These are phyloP conservation scores for Graptemys geographica DNA, from an alignment of 2,797 vertebrate species.

Conservation along the genomic window DNA sequence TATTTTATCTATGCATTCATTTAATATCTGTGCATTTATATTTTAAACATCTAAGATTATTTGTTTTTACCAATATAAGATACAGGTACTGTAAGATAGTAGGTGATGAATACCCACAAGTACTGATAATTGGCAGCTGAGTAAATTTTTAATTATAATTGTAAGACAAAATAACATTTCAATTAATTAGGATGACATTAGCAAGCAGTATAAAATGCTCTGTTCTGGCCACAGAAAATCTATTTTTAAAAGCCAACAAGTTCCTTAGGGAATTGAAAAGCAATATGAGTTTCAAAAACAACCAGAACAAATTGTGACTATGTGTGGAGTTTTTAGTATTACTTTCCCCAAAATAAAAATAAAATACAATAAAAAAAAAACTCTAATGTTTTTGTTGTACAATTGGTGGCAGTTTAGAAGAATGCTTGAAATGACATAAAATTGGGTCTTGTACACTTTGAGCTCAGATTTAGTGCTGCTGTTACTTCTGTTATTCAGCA, in stretches of 20 bases:
- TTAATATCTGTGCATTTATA: neutral
- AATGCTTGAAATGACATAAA: neutral
- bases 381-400: neutral
- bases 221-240: neutral
- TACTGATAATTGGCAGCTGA: neutral
- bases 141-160: constrained; percentile 36
- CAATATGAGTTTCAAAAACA: neutral
- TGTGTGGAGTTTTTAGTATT: neutral
- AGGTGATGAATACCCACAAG: neutral
- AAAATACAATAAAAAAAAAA: neutral
- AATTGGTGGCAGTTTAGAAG: neutral
- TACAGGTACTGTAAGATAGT: neutral
- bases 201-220: neutral
- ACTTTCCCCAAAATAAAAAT: neutral
- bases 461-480: neutral
- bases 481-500: neutral
- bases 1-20: neutral
- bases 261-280: neutral
- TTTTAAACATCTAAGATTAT: constrained; percentile 22
- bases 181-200: neutral
- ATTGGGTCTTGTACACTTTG: fast-evolving
- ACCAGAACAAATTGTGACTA: neutral
- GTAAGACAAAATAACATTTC: neutral
- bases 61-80: constrained; percentile 12
- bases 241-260: neutral